Evolutionary conservation across 35 echinoderm and acorn worm genomes (phyloP).

Genomic region (Heliocidaris erythrogramma): DNA sequence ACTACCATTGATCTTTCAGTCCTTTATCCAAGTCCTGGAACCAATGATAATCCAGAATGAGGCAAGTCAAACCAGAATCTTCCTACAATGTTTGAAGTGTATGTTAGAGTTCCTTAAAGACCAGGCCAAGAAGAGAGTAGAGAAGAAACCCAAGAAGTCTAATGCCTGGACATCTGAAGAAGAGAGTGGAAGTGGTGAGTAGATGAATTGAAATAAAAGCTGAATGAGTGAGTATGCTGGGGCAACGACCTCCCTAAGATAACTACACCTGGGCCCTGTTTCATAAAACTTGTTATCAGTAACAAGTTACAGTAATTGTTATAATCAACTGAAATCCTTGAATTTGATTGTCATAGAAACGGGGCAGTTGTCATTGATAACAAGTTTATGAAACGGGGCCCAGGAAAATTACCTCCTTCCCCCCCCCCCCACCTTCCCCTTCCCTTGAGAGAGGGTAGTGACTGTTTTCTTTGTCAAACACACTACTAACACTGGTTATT

Average conservation of each 20-base stretch:
- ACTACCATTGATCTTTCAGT: constrained; percentile 4
- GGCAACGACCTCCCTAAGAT: no score
- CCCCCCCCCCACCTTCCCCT: no score
- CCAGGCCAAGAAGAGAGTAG: constrained; percentile 62
- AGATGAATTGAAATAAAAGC: background rate
- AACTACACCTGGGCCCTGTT: background rate
- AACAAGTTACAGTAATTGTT: no score
- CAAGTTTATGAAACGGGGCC: no score
- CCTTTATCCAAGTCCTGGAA: constrained; percentile 62
- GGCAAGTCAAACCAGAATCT: background rate
- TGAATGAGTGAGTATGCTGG: background rate
- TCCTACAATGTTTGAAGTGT: constrained; percentile 75
- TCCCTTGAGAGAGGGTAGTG: no score
- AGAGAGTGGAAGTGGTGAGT: constrained; percentile 64
- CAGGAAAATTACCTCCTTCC: no score
- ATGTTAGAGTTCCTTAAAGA: constrained; percentile 45
- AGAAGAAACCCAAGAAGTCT: constrained; percentile 47
- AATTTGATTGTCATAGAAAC: no score
- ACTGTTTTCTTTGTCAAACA: background rate
- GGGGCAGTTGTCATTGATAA: no score
- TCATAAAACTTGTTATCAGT: background rate
- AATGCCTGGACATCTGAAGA: constrained; percentile 27
- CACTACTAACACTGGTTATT: background rate
- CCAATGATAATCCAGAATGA: constrained; percentile 71
- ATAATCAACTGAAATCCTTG: no score